A percentile compares a stretch with the other conserved stretches of the same genome.
Evolutionary conservation across 2,113 vertebrate genomes (phyloP).

Genomic region (Thalassarche chlororhynchos): DNA sequence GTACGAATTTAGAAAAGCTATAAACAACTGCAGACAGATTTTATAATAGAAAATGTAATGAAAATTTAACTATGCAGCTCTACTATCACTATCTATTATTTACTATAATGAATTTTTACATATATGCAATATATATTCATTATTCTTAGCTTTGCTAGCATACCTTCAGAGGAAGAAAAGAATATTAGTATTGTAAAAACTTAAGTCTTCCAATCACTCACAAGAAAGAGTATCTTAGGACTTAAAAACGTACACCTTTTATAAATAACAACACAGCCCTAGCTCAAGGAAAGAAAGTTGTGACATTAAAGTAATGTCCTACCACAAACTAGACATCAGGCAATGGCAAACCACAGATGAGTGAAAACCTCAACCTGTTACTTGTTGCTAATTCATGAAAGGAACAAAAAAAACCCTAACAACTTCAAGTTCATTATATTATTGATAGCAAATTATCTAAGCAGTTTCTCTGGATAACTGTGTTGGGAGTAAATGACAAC

Average conservation of each 20-base stretch:
- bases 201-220: neutral
- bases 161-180: neutral
- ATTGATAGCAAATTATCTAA: neutral
- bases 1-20: neutral
- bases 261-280: neutral
- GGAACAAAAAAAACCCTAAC: neutral
- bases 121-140: neutral
- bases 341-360: neutral
- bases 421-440: neutral
- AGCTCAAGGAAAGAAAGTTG: neutral
- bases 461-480: neutral
- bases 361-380: neutral
- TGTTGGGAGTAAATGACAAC: neutral
- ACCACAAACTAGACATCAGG: neutral
- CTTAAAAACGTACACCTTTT: neutral
- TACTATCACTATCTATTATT: neutral
- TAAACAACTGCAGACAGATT: neutral
- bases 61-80: neutral
- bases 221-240: neutral
- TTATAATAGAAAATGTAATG: neutral
- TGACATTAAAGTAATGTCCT: neutral
- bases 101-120: neutral
- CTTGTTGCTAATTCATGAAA: neutral
- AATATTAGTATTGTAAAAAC: neutral
- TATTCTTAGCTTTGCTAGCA: neutral